These are phyloP conservation scores for Aphis gossypii DNA, from an alignment of 1,140 invertebrate genomes.

Conservation along the genomic window DNA sequence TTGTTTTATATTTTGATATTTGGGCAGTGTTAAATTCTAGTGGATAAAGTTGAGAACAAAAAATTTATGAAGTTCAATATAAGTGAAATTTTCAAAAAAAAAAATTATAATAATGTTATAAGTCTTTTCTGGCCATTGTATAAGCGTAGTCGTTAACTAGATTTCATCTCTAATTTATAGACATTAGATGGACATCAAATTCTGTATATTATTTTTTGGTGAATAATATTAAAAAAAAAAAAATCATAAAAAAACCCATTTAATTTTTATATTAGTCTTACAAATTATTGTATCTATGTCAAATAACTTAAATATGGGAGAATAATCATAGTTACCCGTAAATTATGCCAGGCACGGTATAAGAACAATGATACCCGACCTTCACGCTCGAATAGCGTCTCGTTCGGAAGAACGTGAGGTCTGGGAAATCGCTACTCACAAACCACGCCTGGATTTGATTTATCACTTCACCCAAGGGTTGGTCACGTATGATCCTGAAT, in stretches of 20 bases:
- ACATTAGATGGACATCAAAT: neutral
- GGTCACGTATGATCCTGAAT: conserved; percentile 8
- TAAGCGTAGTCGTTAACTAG: too few relatives aligned
- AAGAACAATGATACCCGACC: neutral
- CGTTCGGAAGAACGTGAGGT: neutral
- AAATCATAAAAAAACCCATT: neutral
- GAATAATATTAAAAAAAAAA: neutral
- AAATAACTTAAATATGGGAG: neutral
- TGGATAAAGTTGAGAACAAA: too few relatives aligned
- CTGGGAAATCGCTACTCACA: neutral
- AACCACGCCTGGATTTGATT: neutral
- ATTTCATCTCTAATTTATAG: too few relatives aligned
- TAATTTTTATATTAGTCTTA: neutral
- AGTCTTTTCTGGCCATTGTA: too few relatives aligned
- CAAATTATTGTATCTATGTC: neutral
- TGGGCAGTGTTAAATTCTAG: too few relatives aligned
- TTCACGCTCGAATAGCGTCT: neutral
- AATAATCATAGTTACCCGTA: neutral
- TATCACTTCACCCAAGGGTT: neutral
- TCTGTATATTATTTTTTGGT: neutral
- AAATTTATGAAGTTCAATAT: too few relatives aligned
- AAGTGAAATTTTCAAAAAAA: too few relatives aligned
- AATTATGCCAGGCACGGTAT: neutral
- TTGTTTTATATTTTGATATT: too few relatives aligned
- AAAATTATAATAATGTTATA: too few relatives aligned